Conservation (phyloP, 2,888 invertebrate genomes). For the Aethes cnicana region DNA sequence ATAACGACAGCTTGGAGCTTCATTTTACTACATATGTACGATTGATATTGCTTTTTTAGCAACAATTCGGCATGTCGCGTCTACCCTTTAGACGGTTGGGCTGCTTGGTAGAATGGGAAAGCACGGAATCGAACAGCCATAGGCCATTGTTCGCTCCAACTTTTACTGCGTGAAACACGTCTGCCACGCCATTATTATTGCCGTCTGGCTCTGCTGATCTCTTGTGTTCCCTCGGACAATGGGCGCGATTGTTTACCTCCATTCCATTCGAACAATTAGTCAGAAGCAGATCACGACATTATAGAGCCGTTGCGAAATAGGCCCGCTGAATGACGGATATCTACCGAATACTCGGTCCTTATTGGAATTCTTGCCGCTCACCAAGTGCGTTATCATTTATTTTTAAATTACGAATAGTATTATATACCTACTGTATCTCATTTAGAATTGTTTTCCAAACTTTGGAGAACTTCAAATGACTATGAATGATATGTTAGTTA, state of each 20-base stretch:
- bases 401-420: slow-evolving; percentile 1
- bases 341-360: slow-evolving; percentile 14
- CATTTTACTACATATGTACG: not conserved
- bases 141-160: slow-evolving; percentile 62
- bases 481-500: no score
- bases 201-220: slow-evolving; percentile 40
- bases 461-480: no score
- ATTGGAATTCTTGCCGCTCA: slow-evolving; percentile 14
- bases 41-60: not conserved
- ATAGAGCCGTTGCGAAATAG: slow-evolving; percentile 35
- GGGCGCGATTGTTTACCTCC: slow-evolving; percentile 57
- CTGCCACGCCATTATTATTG: slow-evolving; percentile 58
- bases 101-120: slow-evolving; percentile 50
- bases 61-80: slow-evolving; percentile 7
- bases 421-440: not conserved
- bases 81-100: slow-evolving; percentile 24
- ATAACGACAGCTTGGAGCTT: no score
- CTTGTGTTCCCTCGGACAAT: slow-evolving; percentile 59
- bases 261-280: slow-evolving; percentile 53
- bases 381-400: not conserved
- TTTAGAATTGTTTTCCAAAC: no score
- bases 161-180: slow-evolving; percentile 64
- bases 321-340: slow-evolving; percentile 14
- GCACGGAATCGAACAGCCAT: slow-evolving; percentile 63
- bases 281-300: slow-evolving; percentile 53